A percentile compares a stretch with the other conserved stretches of the same genome.
Conservation (phyloP, 2,888 invertebrate species). For the Amblyjoppa proteus region DNA sequence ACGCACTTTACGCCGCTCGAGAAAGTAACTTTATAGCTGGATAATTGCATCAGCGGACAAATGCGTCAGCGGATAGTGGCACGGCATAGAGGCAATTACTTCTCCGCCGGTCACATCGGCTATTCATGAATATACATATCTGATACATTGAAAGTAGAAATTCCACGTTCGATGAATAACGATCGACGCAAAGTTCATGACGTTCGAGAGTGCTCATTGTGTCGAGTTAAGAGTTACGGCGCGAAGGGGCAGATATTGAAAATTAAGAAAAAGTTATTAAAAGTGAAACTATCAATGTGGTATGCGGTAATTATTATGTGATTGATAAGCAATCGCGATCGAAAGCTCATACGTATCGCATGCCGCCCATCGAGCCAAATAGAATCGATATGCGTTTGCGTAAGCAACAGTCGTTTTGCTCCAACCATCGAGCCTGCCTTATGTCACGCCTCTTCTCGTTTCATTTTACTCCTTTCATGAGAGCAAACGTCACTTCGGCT, state of each 20-base stretch:
- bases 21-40: constrained; percentile 15
- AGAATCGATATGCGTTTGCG: neutral
- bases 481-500: too few relatives aligned
- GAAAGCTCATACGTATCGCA: neutral
- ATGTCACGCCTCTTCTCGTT: too few relatives aligned
- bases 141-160: constrained; percentile 42
- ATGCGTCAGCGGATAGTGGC: constrained; percentile 11
- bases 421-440: neutral
- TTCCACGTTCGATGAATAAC: constrained; percentile 38
- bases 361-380: neutral
- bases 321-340: neutral
- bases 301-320: neutral
- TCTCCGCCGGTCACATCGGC: constrained; percentile 12
- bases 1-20: constrained; percentile 20
- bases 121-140: constrained; percentile 19
- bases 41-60: constrained; percentile 18
- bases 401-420: neutral
- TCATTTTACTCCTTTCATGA: too few relatives aligned
- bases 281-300: neutral
- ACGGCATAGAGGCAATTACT: constrained; percentile 27
- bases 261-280: neutral
- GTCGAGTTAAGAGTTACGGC: neutral
- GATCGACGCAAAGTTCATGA: constrained; percentile 19
- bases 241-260: neutral
- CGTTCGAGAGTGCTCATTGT: constrained; percentile 37